Conservation (phyloP, 2,888 invertebrate species). For the Ectobius pallidus region DNA sequence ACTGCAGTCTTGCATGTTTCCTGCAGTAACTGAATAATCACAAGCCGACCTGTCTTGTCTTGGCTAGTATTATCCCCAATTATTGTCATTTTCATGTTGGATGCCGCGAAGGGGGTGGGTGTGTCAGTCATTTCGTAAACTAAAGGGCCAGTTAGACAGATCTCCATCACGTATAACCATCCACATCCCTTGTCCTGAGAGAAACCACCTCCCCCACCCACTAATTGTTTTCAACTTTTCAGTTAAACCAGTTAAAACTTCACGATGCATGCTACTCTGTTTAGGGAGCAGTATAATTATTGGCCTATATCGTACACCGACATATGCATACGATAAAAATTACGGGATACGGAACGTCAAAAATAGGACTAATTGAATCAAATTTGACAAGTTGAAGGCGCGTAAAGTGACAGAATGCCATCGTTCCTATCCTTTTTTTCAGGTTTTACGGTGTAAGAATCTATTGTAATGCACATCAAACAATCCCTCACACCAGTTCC, state of each 20-base stretch:
- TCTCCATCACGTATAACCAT: conserved; percentile 14
- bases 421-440: background rate
- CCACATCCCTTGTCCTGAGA: background rate
- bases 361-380: conserved; percentile 15
- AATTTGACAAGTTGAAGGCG: conserved; percentile 20
- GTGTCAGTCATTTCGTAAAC: conserved; percentile 33
- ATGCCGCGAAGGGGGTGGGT: conserved; percentile 31
- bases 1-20: background rate
- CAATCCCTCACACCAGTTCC: background rate
- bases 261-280: background rate
- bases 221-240: conserved; percentile 30
- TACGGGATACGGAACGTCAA: conserved; percentile 21
- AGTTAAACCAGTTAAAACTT: conserved; percentile 25
- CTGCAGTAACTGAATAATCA: conserved; percentile 31
- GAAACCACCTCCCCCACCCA: background rate
- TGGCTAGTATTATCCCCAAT: conserved; percentile 40
- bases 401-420: background rate
- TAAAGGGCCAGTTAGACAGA: conserved; percentile 22
- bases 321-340: conserved; percentile 11
- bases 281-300: background rate
- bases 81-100: conserved; percentile 43
- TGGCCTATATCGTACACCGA: conserved; percentile 8
- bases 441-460: background rate
- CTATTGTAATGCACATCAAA: background rate
- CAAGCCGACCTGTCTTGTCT: conserved; percentile 39